These are phyloP conservation scores for Turnix velox DNA, from an alignment of 2,113 vertebrate genomes.

Conservation along the genomic window DNA sequence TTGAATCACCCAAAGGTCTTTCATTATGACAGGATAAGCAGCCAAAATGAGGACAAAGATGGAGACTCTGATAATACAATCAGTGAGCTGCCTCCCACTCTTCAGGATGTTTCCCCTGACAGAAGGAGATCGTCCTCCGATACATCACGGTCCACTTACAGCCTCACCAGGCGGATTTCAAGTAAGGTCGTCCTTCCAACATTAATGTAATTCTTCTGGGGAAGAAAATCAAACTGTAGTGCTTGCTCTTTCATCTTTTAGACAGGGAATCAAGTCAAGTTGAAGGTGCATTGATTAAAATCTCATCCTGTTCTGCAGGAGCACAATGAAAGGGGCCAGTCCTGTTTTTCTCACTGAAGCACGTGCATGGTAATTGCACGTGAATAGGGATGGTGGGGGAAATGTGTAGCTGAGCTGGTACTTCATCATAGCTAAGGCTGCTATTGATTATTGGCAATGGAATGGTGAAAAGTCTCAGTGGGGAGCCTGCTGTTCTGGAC, in stretches of 20 bases:
- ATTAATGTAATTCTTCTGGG: background rate
- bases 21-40: conserved; percentile 71
- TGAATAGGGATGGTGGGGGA: background rate
- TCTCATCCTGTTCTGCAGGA: background rate
- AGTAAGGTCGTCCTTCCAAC: conserved; percentile 68
- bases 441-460: background rate
- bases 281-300: background rate
- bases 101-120: conserved; percentile 72
- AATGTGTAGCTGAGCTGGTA: background rate
- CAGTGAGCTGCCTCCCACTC: conserved; percentile 71
- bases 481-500: background rate
- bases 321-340: background rate
- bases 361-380: fast-evolving
- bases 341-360: background rate
- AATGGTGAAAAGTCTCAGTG: background rate
- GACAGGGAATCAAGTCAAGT: background rate
- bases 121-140: conserved; percentile 76
- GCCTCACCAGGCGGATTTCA: conserved; percentile 81
- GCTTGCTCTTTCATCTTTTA: background rate
- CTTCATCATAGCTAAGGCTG: background rate
- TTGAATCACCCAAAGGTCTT: background rate
- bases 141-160: conserved; percentile 79
- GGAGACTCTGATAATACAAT: conserved; percentile 70
- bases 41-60: conserved; percentile 79
- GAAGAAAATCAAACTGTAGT: background rate